A percentile compares a stretch with the other conserved stretches of the same genome.
Conservation (phyloP, 2,113 vertebrate genomes). For the western clawed frog (Xenopus tropicalis) region UCB_Xtro_10.0 CM004449.2:106780001-106780500, state of each 20-base stretch:
- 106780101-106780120: no score
- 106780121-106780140: no score
- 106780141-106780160: no score
- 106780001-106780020: no score
- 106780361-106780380: conserved; percentile 84
- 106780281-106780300: background rate
- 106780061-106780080: no score
- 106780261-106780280: background rate
- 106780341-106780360: conserved; percentile 83
- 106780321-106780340: conserved; percentile 78
- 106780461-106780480: conserved; percentile 85
- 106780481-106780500: background rate
- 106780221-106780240: background rate
- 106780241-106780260: rapidly evolving
- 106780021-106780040: no score
- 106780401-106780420: conserved; percentile 76
- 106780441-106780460: conserved; percentile 77
- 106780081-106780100: no score
- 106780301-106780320: conserved; percentile 81
- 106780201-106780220: no score
- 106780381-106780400: conserved; percentile 77
- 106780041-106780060: no score
- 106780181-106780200: no score
- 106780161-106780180: no score
- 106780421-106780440: conserved; percentile 86